phyloP scores from a whole-genome alignment of 2,797 vertebrate species.

The Chaunax sp. region DNA sequence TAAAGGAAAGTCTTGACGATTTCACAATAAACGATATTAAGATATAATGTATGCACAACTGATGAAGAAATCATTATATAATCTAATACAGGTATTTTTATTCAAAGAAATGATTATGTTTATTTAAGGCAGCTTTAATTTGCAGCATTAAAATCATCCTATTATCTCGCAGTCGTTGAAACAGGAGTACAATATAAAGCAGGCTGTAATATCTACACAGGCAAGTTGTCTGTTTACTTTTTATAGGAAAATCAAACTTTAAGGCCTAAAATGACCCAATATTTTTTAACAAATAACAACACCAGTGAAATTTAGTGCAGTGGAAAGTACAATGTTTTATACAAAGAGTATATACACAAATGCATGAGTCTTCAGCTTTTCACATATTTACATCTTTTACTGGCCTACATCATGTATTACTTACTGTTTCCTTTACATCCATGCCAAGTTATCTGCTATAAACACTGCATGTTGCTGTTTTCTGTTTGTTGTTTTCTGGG shows the following conservation, averaged over 20 bases:
- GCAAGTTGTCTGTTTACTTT: not conserved
- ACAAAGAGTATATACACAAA: not conserved
- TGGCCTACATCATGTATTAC: too few species aligned
- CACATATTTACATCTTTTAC: not conserved
- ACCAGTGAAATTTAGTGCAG: not conserved
- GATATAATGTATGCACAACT: not conserved
- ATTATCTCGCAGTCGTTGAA: not conserved
- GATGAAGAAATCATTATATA: not conserved
- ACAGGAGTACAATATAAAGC: too few species aligned
- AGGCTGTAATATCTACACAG: not conserved
- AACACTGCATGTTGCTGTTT: not conserved
- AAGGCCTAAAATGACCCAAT: not conserved
- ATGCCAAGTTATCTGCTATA: not conserved
- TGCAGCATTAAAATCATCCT: not conserved
- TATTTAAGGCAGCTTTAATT: not conserved
- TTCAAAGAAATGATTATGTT: not conserved
- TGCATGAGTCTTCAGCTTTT: not conserved
- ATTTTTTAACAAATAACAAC: too few species aligned
- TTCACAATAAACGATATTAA: slow-evolving; percentile 6
- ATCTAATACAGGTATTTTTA: not conserved
- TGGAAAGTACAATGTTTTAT: too few species aligned
- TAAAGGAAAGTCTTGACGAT: not conserved
- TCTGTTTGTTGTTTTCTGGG: not conserved
- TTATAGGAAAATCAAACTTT: too few species aligned
- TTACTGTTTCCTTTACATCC: not conserved